Base-by-base conservation (phyloP, 2,797 vertebrate species). In the Botia almorhae region DNA sequence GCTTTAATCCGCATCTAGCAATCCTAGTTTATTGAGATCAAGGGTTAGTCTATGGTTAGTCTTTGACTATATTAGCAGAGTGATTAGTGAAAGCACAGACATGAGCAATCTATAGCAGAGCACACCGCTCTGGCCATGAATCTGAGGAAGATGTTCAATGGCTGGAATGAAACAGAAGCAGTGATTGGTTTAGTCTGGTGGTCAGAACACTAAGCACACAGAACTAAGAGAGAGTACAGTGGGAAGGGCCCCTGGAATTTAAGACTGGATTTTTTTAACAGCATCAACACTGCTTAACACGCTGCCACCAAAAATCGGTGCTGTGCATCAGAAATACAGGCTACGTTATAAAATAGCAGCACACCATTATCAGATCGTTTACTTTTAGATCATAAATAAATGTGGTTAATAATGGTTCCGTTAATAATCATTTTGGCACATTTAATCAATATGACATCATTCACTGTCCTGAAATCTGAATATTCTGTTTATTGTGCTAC, bases 21-120 rank as follows among this genome's bases (percentile, higher is more conserved):
- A 46, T 11, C 4, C 13, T 53, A 56, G 64, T 43, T 76, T 76
- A 55, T 56, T 12, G 29, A 65, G 29, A 29, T 60, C 13, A 61
- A 61, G 26, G 61, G 36, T 39, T 39, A n/a, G n/a, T n/a, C n/a
- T n/a, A 39, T 7, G 36, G 6, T 17, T 14, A 51, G 4, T 14
- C 50, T 51, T 51, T 16, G 48, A 50, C 48, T 50, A 16, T 51
- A 51, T 16, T 39, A 39, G 36, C 36, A 39, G 0, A 7, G 33
- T 33, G 33, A n/a, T n/a, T n/a, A n/a, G n/a, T n/a, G 89, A 85
- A 87, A 88, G 88, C 85, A 81, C 89, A 96, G 95, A 88, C 93
- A 85, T 90, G 83, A 94, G 84, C 87, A 95, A 94, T 93, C 92
- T 16, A 94, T 65, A 0, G 0, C 89, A 74, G 90, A 94, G 68